Evolutionary conservation across 2,113 vertebrate species (phyloP).

Genomic region (Gymnobelideus leadbeateri): DNA sequence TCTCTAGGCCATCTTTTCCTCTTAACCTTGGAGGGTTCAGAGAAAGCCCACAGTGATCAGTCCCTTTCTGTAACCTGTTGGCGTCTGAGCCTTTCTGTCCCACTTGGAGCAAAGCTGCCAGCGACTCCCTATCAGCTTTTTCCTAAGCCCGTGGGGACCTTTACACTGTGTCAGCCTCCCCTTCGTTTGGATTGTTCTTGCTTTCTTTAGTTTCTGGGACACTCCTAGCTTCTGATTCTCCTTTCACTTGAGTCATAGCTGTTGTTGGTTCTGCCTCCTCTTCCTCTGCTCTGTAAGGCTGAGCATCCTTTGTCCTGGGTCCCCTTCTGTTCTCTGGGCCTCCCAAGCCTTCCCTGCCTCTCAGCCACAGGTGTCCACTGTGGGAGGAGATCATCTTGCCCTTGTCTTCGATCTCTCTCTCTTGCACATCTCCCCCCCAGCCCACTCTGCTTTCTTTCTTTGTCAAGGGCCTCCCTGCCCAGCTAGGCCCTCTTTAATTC

Average conservation of each 20-base stretch:
- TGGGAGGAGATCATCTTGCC: too few species aligned
- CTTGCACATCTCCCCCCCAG: neutral
- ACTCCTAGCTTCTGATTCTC: neutral
- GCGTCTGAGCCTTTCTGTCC: too few species aligned
- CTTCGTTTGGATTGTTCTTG: neutral
- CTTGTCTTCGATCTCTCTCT: too few species aligned
- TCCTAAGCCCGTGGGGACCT: neutral
- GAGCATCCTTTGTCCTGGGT: neutral
- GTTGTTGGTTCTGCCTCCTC: neutral
- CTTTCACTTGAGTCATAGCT: neutral
- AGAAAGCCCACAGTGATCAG: neutral
- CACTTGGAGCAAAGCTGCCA: neutral
- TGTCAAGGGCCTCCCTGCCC: neutral
- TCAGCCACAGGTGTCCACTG: too few species aligned
- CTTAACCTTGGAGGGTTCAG: neutral
- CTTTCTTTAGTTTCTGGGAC: neutral
- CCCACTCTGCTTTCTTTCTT: neutral
- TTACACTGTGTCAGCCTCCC: neutral
- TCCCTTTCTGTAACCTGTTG: fast-evolving
- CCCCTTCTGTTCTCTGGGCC: too few species aligned
- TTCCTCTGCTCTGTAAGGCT: neutral
- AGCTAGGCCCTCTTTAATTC: too few species aligned
- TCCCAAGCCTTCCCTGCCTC: too few species aligned
- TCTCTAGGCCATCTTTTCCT: neutral
- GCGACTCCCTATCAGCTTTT: too few species aligned